Evolutionary conservation across 2,113 vertebrate species (phyloP).

Genomic region (Myocastor coypus): DNA sequence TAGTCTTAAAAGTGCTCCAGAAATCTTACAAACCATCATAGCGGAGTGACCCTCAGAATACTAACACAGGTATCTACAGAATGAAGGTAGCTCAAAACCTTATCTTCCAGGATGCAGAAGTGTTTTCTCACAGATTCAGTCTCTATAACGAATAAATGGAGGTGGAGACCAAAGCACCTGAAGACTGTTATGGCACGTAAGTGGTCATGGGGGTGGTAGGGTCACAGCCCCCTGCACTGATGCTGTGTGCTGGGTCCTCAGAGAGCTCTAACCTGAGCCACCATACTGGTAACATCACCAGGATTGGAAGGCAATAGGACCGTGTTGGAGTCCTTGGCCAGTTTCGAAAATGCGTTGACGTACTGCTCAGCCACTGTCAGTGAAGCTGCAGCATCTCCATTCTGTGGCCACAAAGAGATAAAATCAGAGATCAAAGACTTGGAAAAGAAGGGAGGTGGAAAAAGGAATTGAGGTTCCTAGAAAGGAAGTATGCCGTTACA

Average conservation of each 20-base stretch:
- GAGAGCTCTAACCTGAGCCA: constrained; percentile 92
- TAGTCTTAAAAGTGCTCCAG: constrained; percentile 1
- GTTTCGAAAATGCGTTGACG: constrained; percentile 95
- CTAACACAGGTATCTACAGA: neutral
- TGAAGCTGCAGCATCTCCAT: constrained; percentile 93
- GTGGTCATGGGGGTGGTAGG: too few species aligned
- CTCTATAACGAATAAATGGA: neutral
- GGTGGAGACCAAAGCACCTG: neutral
- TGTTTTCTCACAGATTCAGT: neutral
- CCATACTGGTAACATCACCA: constrained; percentile 94
- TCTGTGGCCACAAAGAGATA: constrained; percentile 85
- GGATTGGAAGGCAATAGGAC: constrained; percentile 94
- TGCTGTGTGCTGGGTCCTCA: neutral
- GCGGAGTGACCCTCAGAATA: constrained; percentile 4
- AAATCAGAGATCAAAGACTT: constrained; percentile 47
- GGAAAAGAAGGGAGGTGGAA: neutral
- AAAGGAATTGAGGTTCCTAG: neutral
- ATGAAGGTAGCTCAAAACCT: neutral
- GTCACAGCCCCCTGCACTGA: neutral
- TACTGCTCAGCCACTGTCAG: constrained; percentile 96
- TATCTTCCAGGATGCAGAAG: neutral
- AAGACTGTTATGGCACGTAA: neutral
- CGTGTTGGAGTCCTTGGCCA: constrained; percentile 97
- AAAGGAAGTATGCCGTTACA: neutral
- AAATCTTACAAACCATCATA: neutral